phyloP scores from a whole-genome alignment of 2,797 vertebrate genomes.

The Characodon lateralis region DNA sequence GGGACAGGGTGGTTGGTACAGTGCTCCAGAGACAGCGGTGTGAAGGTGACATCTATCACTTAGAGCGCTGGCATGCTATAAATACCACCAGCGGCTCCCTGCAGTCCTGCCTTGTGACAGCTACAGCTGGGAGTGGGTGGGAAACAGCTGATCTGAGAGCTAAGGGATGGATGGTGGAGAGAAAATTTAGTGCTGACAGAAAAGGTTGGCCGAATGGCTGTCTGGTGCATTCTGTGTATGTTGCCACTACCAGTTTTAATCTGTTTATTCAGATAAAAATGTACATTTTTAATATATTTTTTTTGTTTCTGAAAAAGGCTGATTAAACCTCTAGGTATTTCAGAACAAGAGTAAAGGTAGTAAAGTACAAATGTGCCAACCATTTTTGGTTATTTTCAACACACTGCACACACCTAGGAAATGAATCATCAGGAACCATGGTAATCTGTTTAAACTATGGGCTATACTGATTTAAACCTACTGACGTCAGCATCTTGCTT shows the following conservation, averaged over 20 bases:
- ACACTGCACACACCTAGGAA: conserved; percentile 6
- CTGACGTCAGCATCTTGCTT: conserved; percentile 16
- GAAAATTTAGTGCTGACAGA: conserved; percentile 70
- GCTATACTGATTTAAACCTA: conserved; percentile 12
- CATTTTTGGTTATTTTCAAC: conserved; percentile 8
- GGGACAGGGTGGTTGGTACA: conserved; percentile 69
- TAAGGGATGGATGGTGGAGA: conserved; percentile 26
- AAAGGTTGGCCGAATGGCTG: conserved; percentile 6
- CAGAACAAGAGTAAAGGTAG: not conserved
- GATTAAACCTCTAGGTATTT: not conserved
- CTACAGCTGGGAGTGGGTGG: conserved; percentile 66
- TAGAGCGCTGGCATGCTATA: conserved; percentile 75
- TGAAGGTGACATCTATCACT: conserved; percentile 86
- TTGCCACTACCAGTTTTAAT: conserved; percentile 82
- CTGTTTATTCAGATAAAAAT: conserved; percentile 66
- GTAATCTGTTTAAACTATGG: conserved; percentile 23
- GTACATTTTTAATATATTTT: not conserved
- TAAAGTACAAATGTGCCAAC: not conserved
- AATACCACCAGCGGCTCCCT: conserved; percentile 77
- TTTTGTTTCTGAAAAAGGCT: not conserved
- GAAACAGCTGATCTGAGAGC: conserved; percentile 76
- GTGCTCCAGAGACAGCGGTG: conserved; percentile 71
- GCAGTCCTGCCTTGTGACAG: conserved; percentile 76
- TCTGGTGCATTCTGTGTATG: conserved; percentile 64
- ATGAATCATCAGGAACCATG: not conserved